Percentiles rank a stretch among this genome's conserved stretches.
phyloP scores from a whole-genome alignment of 1,140 invertebrate species.

The Drosophila subpulchrella region DNA sequence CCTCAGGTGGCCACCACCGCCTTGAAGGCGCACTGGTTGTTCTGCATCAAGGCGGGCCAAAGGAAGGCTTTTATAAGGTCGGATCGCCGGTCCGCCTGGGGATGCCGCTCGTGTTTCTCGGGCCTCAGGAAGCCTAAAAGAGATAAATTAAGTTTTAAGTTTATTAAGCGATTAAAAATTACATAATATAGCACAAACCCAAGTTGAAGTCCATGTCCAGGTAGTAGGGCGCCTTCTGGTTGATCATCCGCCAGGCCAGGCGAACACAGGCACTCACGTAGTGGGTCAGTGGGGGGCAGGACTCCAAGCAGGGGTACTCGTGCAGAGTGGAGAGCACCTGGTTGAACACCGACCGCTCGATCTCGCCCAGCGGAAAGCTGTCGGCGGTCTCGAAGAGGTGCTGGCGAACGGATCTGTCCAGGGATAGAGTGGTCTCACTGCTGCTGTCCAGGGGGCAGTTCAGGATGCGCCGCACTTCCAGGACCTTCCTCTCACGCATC shows the following conservation, averaged over 20 bases:
- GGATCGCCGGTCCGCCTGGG: conserved; percentile 86
- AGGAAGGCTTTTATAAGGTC: conserved; percentile 88
- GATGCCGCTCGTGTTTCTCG: conserved; percentile 87
- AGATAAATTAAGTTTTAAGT: not conserved
- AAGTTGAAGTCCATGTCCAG: conserved; percentile 88
- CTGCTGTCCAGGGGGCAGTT: conserved; percentile 85
- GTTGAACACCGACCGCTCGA: conserved; percentile 87
- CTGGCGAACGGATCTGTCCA: conserved; percentile 85
- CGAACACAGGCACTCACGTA: conserved; percentile 86
- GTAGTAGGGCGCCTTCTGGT: conserved; percentile 86
- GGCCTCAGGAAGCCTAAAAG: conserved; percentile 72
- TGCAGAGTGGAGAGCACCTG: conserved; percentile 87
- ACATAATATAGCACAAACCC: conserved; percentile 68
- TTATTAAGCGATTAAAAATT: not conserved
- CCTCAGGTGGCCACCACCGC: conserved; percentile 86
- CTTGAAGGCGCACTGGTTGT: conserved; percentile 86
- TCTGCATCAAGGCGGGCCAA: conserved; percentile 88
- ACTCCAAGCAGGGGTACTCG: conserved; percentile 87
- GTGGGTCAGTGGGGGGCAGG: conserved; percentile 86
- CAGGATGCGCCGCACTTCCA: conserved; percentile 86
- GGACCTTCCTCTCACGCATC: conserved; percentile 86
- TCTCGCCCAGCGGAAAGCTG: conserved; percentile 87
- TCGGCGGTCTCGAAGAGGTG: conserved; percentile 86
- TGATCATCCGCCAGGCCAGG: conserved; percentile 86
- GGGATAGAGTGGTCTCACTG: conserved; percentile 75